Base-by-base conservation (phyloP, 2,113 vertebrate genomes). In the Prionailurus bengalensis region DNA sequence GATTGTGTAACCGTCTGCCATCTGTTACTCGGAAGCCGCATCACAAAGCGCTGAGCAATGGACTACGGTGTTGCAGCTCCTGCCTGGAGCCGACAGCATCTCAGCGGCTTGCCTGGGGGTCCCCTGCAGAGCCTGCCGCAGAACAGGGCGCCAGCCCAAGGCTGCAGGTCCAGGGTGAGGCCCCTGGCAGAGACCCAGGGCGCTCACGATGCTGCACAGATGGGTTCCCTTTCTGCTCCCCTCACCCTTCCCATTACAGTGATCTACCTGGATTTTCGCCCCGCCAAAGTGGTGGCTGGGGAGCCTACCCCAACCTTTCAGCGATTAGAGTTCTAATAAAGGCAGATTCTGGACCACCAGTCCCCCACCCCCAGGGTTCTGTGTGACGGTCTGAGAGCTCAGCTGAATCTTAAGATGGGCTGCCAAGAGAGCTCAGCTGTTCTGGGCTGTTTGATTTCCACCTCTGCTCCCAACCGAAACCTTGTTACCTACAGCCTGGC, bases 1-100 rank as follows among this genome's bases (percentile, higher is more conserved):
- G 48, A 92, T 95, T 98, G 98, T 98, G 83, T 97, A 98, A 98
- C 97, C 89, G 97, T 96, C 93, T 76, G 91, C 97, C 98, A 98
- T 98, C 98, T 98, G 97, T 94, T 97, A 91, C 94, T 83, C 95
- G 92, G 96, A 91, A 89, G 86, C 94, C 66, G 85, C 87, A 42
- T 83, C 89, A 84, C 97, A 96, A 93, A 98, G 97, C 36, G n/a
- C 95, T 97, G 96, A 97, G 97, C 97, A 78, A 81, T 74, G 94
- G 97, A 80, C 97, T 91, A 80, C 0, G 0, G 93, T 4, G 90
- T 80, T 45, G 94, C 83, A 76, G 94, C 92, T 96, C 73, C 93
- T 86, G 94, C 95, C 86, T 95, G 85, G 97, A 88, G 94, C 91
- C 17, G 29, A 91, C 66, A 91, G 78, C 65, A 33, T 42, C 85